A percentile compares a stretch with the other conserved stretches of the same genome.
phyloP scores from a whole-genome alignment of 2,888 invertebrate species.

The Capitulum mitella region DNA sequence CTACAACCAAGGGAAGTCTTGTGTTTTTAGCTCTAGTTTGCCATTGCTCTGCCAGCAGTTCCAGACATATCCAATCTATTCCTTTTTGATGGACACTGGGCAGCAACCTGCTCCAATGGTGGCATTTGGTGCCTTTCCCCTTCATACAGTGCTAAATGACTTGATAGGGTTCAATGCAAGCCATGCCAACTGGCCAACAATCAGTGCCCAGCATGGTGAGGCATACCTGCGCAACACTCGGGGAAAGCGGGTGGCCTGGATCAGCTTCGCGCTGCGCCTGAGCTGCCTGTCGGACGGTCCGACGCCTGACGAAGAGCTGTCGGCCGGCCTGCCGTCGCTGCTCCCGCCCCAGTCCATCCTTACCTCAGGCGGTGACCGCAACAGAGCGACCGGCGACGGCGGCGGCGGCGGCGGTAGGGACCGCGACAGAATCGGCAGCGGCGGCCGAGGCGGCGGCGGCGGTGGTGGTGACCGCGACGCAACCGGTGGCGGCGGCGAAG shows the following conservation, averaged over 20 bases:
- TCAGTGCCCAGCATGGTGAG: constrained; percentile 5
- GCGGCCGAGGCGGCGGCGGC: too few relatives aligned
- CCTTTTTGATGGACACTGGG: not conserved
- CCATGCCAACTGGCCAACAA: not conserved
- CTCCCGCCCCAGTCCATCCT: too few relatives aligned
- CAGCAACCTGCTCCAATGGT: not conserved
- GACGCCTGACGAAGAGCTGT: too few relatives aligned
- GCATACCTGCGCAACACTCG: constrained; percentile 4
- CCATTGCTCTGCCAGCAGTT: not conserved
- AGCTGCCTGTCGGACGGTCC: constrained; percentile 12
- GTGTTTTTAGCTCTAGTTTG: not conserved
- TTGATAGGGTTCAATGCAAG: not conserved
- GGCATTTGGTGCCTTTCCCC: constrained; percentile 23
- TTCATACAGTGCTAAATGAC: constrained; percentile 2
- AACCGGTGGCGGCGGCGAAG: not conserved
- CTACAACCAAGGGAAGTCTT: constrained; percentile 12
- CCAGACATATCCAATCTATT: not conserved
- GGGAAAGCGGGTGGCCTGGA: constrained; percentile 4
- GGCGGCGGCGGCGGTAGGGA: too few relatives aligned
- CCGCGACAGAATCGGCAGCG: too few relatives aligned
- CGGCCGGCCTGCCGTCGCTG: too few relatives aligned
- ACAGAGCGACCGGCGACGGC: not conserved
- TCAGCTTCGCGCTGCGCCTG: constrained; percentile 11
- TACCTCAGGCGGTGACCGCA: not conserved
- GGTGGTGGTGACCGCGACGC: too few relatives aligned